These are phyloP conservation scores for Metopia argyrocephala DNA, from an alignment of 2,888 invertebrate species.

Conservation along the genomic window DNA sequence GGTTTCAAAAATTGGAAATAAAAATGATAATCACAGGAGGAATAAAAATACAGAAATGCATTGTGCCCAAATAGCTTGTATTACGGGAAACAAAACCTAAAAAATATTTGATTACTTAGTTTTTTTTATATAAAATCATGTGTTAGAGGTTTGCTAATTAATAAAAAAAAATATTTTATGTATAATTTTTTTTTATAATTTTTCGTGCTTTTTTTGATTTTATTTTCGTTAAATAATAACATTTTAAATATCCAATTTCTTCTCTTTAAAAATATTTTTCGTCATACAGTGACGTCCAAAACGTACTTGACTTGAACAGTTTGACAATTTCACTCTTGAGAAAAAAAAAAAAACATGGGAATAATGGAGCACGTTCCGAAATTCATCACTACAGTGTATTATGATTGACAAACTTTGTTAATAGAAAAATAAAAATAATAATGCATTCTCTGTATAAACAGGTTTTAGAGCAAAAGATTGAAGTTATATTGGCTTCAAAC, in stretches of 20 bases:
- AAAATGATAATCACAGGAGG: background rate
- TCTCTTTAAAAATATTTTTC: background rate
- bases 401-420: too few relatives aligned
- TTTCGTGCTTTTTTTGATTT: constrained; percentile 46
- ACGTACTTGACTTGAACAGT: constrained; percentile 25
- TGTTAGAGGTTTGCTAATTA: constrained; percentile 42
- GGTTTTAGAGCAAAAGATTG: too few relatives aligned
- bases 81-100: too few relatives aligned
- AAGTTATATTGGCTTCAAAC: too few relatives aligned
- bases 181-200: background rate
- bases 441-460: too few relatives aligned
- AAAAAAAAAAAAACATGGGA: constrained; percentile 5
- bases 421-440: too few relatives aligned
- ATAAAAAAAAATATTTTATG: background rate
- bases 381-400: too few relatives aligned
- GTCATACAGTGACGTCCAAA: background rate
- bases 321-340: background rate
- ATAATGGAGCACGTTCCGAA: too few relatives aligned
- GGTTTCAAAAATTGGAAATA: background rate
- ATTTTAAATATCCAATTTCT: too few relatives aligned
- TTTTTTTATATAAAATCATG: too few relatives aligned
- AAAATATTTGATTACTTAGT: too few relatives aligned
- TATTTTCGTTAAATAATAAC: background rate
- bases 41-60: background rate
- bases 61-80: constrained; percentile 21